These are phyloP conservation scores for Drosophila maculinotata DNA, from an alignment of 2,888 invertebrate genomes.

Conservation along the genomic window DNA sequence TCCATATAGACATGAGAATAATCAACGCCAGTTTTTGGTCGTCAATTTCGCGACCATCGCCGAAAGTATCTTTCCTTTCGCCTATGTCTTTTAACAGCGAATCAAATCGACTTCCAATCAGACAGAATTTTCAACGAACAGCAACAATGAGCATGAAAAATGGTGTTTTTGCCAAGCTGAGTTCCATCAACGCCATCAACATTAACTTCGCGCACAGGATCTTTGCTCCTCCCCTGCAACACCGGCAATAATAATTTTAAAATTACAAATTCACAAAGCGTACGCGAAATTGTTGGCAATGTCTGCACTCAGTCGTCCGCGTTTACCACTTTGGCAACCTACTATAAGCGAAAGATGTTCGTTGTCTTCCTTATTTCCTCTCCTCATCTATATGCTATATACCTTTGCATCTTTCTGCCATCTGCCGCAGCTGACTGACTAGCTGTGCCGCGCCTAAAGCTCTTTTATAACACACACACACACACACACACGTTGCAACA, in stretches of 20 bases:
- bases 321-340: constrained; percentile 23
- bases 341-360: constrained; percentile 33
- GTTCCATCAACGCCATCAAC: constrained; percentile 49
- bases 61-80: constrained; percentile 28
- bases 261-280: constrained; percentile 83
- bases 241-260: constrained; percentile 71
- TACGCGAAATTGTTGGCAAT: constrained; percentile 81
- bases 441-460: constrained; percentile 76
- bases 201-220: constrained; percentile 31
- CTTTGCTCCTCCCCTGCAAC: constrained; percentile 33
- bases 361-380: constrained; percentile 16
- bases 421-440: constrained; percentile 72
- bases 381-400: constrained; percentile 15
- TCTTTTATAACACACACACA: constrained; percentile 47
- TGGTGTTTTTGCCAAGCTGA: constrained; percentile 32
- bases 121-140: constrained; percentile 60
- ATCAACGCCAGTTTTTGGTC: neutral
- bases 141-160: constrained; percentile 19
- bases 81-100: constrained; percentile 67
- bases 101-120: constrained; percentile 78
- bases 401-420: constrained; percentile 66
- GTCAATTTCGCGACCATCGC: constrained; percentile 15
- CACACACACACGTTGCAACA: constrained; percentile 23
- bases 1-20: neutral
- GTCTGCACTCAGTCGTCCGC: constrained; percentile 56